Percentiles rank a stretch among this genome's conserved stretches.
Evolutionary conservation across 2,113 vertebrate genomes (phyloP).

Genomic region (Cromileptes altivelis): DNA sequence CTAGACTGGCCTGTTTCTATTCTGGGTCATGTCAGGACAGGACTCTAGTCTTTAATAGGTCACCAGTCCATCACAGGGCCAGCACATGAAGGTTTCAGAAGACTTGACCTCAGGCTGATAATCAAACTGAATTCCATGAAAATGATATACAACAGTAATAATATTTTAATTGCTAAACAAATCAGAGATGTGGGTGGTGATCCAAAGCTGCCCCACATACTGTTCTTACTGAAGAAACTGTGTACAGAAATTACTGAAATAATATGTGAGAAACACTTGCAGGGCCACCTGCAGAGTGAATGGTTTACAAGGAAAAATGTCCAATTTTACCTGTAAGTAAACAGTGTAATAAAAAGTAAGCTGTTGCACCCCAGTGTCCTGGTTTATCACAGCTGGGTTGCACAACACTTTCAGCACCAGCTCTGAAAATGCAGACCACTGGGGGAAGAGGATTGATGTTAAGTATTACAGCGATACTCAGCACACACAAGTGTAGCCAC

Average conservation of each 20-base stretch:
- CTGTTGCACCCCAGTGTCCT: slow-evolving; percentile 11
- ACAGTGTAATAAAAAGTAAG: not conserved
- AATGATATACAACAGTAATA: not conserved
- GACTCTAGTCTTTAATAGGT: not conserved
- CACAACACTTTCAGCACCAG: slow-evolving; percentile 26
- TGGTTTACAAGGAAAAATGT: not conserved
- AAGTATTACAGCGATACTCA: slow-evolving; percentile 24
- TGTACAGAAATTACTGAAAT: not conserved
- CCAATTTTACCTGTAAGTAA: not conserved
- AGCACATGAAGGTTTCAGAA: not conserved
- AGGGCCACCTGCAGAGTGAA: not conserved
- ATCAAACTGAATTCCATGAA: not conserved
- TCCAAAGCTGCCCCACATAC: slow-evolving; percentile 4
- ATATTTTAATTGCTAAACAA: not conserved
- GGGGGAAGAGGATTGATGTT: slow-evolving; percentile 27
- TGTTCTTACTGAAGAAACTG: not conserved
- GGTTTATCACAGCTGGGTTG: slow-evolving; percentile 5
- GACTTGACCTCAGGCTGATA: not conserved
- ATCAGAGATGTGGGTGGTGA: not conserved
- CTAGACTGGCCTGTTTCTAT: not conserved
- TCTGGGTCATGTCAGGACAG: not conserved
- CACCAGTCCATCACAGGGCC: not conserved
- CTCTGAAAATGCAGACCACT: slow-evolving; percentile 18
- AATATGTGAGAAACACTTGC: not conserved
- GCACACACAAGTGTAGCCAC: slow-evolving; percentile 57